phyloP scores from a whole-genome alignment of 2,888 invertebrate genomes.

The Hanleya hanleyi region DNA sequence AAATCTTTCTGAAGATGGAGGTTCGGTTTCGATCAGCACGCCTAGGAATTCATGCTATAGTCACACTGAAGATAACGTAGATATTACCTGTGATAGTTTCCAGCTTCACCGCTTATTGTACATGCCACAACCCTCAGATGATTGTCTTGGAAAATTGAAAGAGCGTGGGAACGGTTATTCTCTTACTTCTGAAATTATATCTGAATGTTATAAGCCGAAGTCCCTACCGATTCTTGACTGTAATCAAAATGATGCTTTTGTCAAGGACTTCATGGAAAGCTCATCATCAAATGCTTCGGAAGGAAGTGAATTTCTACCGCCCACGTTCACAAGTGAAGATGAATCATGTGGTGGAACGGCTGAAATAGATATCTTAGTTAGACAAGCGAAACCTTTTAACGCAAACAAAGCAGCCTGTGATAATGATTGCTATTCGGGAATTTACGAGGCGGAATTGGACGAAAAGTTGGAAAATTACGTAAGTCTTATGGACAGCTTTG shows the following conservation, averaged over 20 bases:
- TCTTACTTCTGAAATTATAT: background rate
- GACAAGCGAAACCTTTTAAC: background rate
- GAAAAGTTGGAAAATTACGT: conserved; percentile 5
- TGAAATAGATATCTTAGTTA: background rate
- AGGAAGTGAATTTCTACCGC: background rate
- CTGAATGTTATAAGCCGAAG: background rate
- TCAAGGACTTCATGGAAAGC: background rate
- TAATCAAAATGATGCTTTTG: conserved; percentile 1
- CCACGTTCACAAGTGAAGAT: background rate
- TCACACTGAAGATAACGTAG: background rate
- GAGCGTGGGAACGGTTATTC: background rate
- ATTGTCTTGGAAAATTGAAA: background rate
- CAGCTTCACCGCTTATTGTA: background rate
- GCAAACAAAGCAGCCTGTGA: background rate
- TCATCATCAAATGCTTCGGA: background rate
- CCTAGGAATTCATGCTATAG: background rate
- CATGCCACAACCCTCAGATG: background rate
- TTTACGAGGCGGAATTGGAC: conserved; percentile 2
- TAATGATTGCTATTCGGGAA: background rate
- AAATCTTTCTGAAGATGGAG: background rate
- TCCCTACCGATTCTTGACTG: background rate
- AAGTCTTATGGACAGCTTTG: background rate
- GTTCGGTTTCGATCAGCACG: background rate
- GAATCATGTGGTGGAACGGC: background rate
- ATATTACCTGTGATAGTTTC: background rate